A percentile compares a stretch with the other conserved stretches of the same genome.
Conservation (phyloP, 1,140 invertebrate species). For the Drosophila azteca region DNA sequence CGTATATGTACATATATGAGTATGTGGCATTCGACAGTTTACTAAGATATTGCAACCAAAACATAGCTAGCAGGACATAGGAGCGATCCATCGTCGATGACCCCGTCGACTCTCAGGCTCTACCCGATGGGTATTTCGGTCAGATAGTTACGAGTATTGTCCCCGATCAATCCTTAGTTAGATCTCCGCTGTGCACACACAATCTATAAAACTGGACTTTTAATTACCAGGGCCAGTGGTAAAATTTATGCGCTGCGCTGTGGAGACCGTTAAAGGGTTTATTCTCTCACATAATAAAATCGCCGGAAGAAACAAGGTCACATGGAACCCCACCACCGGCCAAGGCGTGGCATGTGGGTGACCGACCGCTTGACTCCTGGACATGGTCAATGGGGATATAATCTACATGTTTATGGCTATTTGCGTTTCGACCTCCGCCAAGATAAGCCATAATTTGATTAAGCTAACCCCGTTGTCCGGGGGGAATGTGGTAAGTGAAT, state of each 20-base stretch:
- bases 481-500: conserved; percentile 74
- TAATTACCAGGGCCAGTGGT: conserved; percentile 58
- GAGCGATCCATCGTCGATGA: too few relatives aligned
- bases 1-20: too few relatives aligned
- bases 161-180: background rate
- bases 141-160: conserved; percentile 12
- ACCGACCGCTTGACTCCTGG: conserved; percentile 11
- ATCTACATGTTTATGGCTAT: conserved; percentile 82
- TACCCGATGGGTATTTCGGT: background rate
- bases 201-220: conserved; percentile 48
- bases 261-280: conserved; percentile 48
- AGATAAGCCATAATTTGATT: conserved; percentile 82
- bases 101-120: too few relatives aligned
- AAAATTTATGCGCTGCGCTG: conserved; percentile 39
- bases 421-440: conserved; percentile 77
- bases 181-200: conserved; percentile 19
- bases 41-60: too few relatives aligned
- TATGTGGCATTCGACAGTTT: too few relatives aligned
- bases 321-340: conserved; percentile 3
- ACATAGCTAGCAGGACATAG: too few relatives aligned
- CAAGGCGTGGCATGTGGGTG: conserved; percentile 28
- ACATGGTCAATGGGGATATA: conserved; percentile 54
- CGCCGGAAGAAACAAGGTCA: conserved; percentile 63
- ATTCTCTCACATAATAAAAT: conserved; percentile 34
- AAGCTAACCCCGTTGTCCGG: conserved; percentile 37